phyloP scores from a whole-genome alignment of 2,113 vertebrate species.

The Monarcha castaneiventris region DNA sequence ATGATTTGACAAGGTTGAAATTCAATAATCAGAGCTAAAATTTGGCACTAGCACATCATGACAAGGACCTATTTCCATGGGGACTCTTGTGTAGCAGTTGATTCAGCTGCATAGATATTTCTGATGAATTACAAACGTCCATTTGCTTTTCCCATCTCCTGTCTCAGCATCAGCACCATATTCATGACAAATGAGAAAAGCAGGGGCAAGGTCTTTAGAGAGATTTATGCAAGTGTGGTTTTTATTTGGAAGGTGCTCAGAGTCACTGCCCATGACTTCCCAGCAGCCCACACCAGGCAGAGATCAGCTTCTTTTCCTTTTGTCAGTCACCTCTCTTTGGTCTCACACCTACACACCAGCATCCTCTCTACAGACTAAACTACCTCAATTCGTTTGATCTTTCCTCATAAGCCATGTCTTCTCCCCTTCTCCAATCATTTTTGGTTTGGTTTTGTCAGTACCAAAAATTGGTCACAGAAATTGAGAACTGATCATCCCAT shows the following conservation, averaged over 20 bases:
- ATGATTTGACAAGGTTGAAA: background rate
- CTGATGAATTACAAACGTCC: background rate
- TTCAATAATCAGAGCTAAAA: background rate
- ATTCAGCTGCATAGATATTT: background rate
- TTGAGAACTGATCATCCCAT: background rate
- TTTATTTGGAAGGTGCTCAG: background rate
- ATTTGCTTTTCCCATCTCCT: background rate
- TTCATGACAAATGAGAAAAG: background rate
- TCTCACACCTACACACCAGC: background rate
- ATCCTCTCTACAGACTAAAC: background rate
- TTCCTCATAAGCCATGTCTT: background rate
- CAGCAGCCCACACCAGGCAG: background rate
- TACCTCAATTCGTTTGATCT: background rate
- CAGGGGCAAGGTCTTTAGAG: background rate
- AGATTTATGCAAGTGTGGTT: background rate
- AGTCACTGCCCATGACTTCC: background rate
- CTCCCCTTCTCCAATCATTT: background rate
- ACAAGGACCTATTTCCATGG: background rate
- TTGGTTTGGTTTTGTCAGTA: background rate
- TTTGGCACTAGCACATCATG: background rate
- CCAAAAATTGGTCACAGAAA: background rate
- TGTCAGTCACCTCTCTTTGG: accelerated
- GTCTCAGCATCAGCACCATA: background rate
- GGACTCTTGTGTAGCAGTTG: background rate
- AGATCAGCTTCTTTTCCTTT: background rate